Base-by-base conservation (phyloP, 2,888 invertebrate genomes). In the Brenthis hecate region DNA sequence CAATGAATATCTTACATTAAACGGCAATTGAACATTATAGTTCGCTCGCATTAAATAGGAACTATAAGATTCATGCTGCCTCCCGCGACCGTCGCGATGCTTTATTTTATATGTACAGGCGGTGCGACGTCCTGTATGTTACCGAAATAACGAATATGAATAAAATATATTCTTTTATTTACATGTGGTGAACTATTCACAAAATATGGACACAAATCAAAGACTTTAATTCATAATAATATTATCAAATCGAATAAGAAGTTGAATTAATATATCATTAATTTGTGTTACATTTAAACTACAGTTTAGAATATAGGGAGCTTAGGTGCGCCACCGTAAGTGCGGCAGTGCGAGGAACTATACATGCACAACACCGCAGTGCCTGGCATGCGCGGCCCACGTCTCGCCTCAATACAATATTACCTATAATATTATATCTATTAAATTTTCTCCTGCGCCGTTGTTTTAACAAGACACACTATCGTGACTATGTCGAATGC, bases 51-150 rank as follows among this genome's bases (percentile, higher is more conserved):
- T 89, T 85, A 84, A 88, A 87, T 93, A 93, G 93, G 93, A 93
- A 93, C 93, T 93, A 93, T 93, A 92, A 93, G 84, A 93, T 93
- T 91, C 91, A 92, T 88, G 89, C 91, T 91, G 91, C 91, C 91
- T 86, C 86, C 82, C 80, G 82, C 82, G 81, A 82, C 84, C 70
- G 76, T 68, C 75, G 74, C 75, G 68, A 73, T 69, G 73, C 75
- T 73, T 76, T 81, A 81, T 70, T 56, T 76, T 86, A 84, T 89
- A 85, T 85, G 77, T 88, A 89, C 89, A 89, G 73, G 71, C 79
- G 79, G 79, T 75, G 77, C 81, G 79, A 75, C 79, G 78, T 78
- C 74, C 81, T 79, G 82, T 79, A 79, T 83, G 79, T 80, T 85
- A 87, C 84, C 85, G 84, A 87, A 86, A 88, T 87, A 85, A 86